phyloP scores from a whole-genome alignment of 1,140 invertebrate species.

The Phortica variegata region DNA sequence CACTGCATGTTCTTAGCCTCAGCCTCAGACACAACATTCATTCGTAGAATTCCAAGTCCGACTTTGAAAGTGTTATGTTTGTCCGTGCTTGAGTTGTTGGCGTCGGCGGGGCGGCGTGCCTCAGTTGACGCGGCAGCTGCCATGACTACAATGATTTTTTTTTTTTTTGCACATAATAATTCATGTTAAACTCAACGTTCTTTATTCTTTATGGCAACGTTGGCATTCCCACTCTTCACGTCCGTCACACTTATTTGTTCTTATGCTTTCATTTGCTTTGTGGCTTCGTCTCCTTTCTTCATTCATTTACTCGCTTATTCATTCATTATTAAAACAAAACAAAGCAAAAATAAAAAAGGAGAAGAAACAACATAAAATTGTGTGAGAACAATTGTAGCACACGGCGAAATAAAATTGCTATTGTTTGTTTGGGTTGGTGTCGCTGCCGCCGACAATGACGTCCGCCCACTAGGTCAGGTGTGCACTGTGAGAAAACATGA shows the following conservation, averaged over 20 bases:
- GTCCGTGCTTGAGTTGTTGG: too few species aligned
- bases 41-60: too few species aligned
- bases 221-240: background rate
- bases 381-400: slow-evolving; percentile 19
- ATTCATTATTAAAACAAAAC: slow-evolving; percentile 37
- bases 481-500: too few species aligned
- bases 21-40: too few species aligned
- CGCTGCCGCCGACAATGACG: too few species aligned
- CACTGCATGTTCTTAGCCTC: too few species aligned
- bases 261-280: slow-evolving; percentile 9
- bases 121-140: slow-evolving; percentile 14
- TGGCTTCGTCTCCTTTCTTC: slow-evolving; percentile 19
- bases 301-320: slow-evolving; percentile 27
- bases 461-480: too few species aligned
- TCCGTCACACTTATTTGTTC: slow-evolving; percentile 1
- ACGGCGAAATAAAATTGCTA: slow-evolving; percentile 7
- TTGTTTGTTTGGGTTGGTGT: slow-evolving; percentile 13
- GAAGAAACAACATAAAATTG: too few species aligned
- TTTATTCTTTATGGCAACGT: too few species aligned
- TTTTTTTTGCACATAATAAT: slow-evolving; percentile 50
- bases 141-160: slow-evolving; percentile 29
- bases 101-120: background rate
- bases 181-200: slow-evolving; percentile 44
- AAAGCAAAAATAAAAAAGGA: too few species aligned
- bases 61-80: too few species aligned